phyloP scores from a whole-genome alignment of 2,888 invertebrate genomes.

The Mamestra brassicae region DNA sequence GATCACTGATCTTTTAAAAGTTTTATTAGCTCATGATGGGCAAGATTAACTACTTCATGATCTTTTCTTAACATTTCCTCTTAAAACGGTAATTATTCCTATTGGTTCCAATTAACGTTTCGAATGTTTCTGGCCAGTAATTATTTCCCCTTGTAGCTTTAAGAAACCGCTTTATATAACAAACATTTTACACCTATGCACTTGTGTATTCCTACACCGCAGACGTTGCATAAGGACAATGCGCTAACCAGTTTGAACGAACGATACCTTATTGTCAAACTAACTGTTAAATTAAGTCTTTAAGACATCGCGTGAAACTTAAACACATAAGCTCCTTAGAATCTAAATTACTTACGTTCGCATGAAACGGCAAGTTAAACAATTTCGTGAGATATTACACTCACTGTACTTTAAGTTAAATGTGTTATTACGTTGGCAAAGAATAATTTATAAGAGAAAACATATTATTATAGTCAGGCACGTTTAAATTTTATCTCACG shows the following conservation, averaged over 20 bases:
- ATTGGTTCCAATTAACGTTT: not conserved
- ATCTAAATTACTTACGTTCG: conserved; percentile 43
- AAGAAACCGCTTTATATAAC: not conserved
- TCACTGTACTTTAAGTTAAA: conserved; percentile 22
- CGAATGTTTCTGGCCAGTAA: not conserved
- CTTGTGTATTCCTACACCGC: not conserved
- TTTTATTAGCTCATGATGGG: no score
- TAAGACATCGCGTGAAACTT: conserved; percentile 31
- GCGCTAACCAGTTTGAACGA: not conserved
- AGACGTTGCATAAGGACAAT: conserved; percentile 1
- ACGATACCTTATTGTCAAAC: conserved; percentile 15
- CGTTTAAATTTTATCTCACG: conserved; percentile 42
- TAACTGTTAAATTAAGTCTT: conserved; percentile 44
- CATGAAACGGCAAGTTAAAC: conserved; percentile 38
- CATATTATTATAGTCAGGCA: conserved; percentile 30
- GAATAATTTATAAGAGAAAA: conserved; percentile 35
- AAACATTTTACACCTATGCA: not conserved
- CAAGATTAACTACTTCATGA: no score
- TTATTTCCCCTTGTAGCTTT: not conserved
- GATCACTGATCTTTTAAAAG: not conserved
- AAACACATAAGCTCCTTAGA: conserved; percentile 43
- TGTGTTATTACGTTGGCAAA: conserved; percentile 29
- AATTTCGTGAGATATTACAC: conserved; percentile 26
- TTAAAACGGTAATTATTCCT: no score
- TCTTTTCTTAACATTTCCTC: not conserved